Evolutionary conservation across 2,888 invertebrate genomes (phyloP), one percentile per base, ranked within the genome.

Genomic region (Latrodectus elegans): DNA sequence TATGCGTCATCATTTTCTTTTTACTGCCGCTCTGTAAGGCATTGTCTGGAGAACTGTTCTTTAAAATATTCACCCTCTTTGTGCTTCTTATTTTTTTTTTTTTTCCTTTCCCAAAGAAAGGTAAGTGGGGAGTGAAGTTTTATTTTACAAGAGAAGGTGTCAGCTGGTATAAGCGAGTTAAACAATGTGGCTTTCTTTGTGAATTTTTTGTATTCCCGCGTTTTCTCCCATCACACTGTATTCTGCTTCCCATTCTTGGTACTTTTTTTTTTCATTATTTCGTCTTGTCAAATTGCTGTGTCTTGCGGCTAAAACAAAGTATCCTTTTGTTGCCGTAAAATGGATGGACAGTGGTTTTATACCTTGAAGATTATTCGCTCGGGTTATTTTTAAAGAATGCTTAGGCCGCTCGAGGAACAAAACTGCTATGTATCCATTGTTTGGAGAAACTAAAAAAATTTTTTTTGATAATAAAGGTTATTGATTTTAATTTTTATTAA

Each of bases 31-130:
- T 73, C 75, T 82, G 49, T 72, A 17, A 64, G 79, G 73, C 84
- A 84, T 84, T 84, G 84, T 78, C 84, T 84, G 78, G 70, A 15
- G 38, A 60, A 49, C 74, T 74, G 22, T 53, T 73, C 51, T 73
- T 53, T 85, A 85, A 85, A 85, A 85, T 85, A 85, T 85, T 85
- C 85, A 85, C 85, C 85, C 85, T 68, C 79, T 79, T 77, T 72
- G 60, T 70, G 15, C 72, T 72, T 65, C 68, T 55, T 53, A 67
- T n/a, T 15, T 74, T 38, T 72, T 84, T 22, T 12, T 74, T 80
- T 80, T 64, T 85, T 68, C 60, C 71, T 64, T 64, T 2, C 26
- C 65, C n/a, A 67, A 72, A 22, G 55, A 71, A 80, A 70, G 22
- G 68, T 15, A 53, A 52, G 22, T 26, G 60, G 38, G 72, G 65